phyloP scores from a whole-genome alignment of 2,888 invertebrate species.

The Erebia ligea region DNA sequence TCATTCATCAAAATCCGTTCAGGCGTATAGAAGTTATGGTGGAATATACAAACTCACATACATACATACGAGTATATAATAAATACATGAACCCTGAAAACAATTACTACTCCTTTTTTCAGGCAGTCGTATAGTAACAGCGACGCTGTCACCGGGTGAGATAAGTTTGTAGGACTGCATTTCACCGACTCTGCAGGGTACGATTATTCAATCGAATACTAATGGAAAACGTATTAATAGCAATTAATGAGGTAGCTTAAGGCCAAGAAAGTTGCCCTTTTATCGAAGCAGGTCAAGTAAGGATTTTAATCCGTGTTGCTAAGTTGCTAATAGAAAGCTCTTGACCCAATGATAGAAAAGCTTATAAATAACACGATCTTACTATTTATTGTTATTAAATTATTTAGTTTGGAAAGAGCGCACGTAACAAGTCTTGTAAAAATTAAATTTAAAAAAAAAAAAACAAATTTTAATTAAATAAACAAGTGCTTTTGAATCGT shows the following conservation, averaged over 20 bases:
- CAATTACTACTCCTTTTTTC: no score
- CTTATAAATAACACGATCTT: conserved; percentile 4
- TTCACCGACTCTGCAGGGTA: background rate
- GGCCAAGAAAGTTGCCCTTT: conserved; percentile 17
- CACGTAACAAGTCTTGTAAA: background rate
- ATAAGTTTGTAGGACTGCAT: background rate
- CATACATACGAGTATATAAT: no score
- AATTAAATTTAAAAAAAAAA: no score
- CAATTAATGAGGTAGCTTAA: conserved; percentile 8
- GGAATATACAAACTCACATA: no score
- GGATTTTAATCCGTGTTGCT: conserved; percentile 11
- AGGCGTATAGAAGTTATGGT: no score
- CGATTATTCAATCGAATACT: background rate
- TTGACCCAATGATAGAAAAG: conserved; percentile 6
- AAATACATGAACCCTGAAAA: no score
- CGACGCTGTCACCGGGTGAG: no score
- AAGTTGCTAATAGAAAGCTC: conserved; percentile 13
- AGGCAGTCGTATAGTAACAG: no score
- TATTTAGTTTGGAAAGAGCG: background rate
- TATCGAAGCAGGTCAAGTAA: conserved; percentile 14
- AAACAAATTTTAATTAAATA: no score
- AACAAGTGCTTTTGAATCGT: no score
- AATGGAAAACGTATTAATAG: conserved; percentile 6
- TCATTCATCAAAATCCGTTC: no score
- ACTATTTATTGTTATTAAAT: background rate